A percentile compares a stretch with the other conserved stretches of the same genome.
Conservation (phyloP, 2,888 invertebrate species). For the Drosophila vallismaia region DNA sequence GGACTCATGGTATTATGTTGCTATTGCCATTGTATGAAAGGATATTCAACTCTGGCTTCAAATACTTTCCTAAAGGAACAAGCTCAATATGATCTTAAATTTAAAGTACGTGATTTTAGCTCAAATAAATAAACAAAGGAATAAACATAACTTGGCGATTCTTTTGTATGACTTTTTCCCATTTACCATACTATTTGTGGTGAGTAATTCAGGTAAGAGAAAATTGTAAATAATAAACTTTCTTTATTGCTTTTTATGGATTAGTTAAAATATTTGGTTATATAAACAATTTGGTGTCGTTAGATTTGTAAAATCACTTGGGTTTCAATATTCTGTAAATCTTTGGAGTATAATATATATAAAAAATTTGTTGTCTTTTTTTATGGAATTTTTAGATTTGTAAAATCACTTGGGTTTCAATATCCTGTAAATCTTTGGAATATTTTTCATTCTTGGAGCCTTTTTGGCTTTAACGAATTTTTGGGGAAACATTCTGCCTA, state of each 20-base stretch:
- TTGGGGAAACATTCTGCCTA: slow-evolving; percentile 43
- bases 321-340: not conserved
- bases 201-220: too few species aligned
- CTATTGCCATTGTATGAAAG: not conserved
- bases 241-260: too few species aligned
- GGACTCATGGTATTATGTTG: slow-evolving; percentile 5
- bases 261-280: too few species aligned
- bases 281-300: not conserved
- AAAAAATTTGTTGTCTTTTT: too few species aligned
- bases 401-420: not conserved
- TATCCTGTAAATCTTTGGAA: slow-evolving; percentile 6
- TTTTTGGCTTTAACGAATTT: not conserved
- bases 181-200: too few species aligned
- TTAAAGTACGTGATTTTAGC: not conserved
- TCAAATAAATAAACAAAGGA: not conserved
- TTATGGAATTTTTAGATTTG: not conserved
- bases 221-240: too few species aligned
- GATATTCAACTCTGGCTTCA: not conserved
- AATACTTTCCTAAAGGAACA: not conserved
- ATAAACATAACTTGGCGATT: not conserved
- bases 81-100: not conserved
- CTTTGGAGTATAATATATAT: slow-evolving; percentile 6
- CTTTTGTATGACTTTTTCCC: too few species aligned
- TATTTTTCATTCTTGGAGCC: not conserved
- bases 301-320: not conserved